Evolutionary conservation across 2,888 invertebrate genomes (phyloP), one percentile per base, ranked within the genome.

Genomic region (Andrena minutula): DNA sequence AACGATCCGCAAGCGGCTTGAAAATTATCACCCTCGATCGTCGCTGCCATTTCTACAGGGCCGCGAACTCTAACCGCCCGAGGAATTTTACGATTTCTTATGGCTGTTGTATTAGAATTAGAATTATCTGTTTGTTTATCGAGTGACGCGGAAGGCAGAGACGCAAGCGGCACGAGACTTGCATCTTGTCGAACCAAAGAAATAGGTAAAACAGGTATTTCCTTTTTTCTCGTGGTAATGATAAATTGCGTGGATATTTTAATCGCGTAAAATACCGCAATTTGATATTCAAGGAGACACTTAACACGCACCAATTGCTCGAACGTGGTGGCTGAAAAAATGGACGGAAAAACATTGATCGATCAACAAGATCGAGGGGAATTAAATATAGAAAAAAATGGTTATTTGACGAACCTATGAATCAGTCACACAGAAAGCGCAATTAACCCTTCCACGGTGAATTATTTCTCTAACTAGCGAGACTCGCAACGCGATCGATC

Each of bases 1-100:
- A 75, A 75, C 73, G 60, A 75, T 73, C 79, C 75, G 79, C 58
- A 61, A 75, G 20, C 20, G 35, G 32, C 20, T 56, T 4, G 56
- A 56, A 23, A 56, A 53, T 53, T 53, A 23, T 20, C 56, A 23
- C 23, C 23, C 56, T 56, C 23, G 10, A 26, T 10, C 23, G 3
- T 20, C 56, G 23, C 10, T 51, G 51, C 1, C 20, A 7, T 8
- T 20, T 51, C 20, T 20, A 16, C 41, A 16, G 41, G 41, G 41
- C 41, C 41, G 41, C 16, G 12, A 5, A 1, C 41, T 41, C 41
- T 41, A 16, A 41, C 41, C 12, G 41, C 0, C 41, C 41, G 41
- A 16, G 41, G 5, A 41, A 16, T 41, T 16, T 41, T 5, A 41
- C 41, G 16, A 12, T 5, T 41, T 41, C 41, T 41, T 16, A 41